Percentiles rank a stretch among this genome's conserved stretches.
Conservation (phyloP, 2,888 invertebrate genomes). For the Rotaria sp. region DNA sequence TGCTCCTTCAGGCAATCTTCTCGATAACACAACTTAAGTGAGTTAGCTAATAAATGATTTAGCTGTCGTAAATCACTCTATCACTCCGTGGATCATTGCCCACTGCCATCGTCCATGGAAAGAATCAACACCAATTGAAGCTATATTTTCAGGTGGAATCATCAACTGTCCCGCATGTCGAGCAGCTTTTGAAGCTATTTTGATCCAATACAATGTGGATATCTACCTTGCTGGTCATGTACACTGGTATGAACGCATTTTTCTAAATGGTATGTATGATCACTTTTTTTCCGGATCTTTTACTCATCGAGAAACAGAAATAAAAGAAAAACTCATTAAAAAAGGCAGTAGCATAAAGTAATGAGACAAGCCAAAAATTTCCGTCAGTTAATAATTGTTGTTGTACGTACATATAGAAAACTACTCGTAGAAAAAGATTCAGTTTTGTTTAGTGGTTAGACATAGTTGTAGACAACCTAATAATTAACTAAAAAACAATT, state of each 20-base stretch:
- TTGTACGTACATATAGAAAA: too few relatives aligned
- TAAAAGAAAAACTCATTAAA: too few relatives aligned
- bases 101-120: not conserved
- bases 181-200: not conserved
- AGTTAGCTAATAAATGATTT: not conserved
- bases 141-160: too few relatives aligned
- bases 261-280: not conserved
- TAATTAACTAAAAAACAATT: rapidly evolving
- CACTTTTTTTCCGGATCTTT: too few relatives aligned
- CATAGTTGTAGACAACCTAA: too few relatives aligned
- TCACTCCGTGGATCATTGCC: not conserved
- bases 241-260: not conserved
- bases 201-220: not conserved
- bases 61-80: not conserved
- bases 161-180: not conserved
- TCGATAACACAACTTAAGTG: not conserved
- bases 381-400: too few relatives aligned
- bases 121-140: not conserved
- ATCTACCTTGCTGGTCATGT: not conserved
- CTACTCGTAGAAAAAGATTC: too few relatives aligned
- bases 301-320: too few relatives aligned
- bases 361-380: too few relatives aligned
- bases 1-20: not conserved
- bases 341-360: too few relatives aligned
- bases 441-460: too few relatives aligned